A percentile compares a stretch with the other conserved stretches of the same genome.
These are phyloP conservation scores for Sitta europaea DNA, from an alignment of 2,113 vertebrate genomes.

Conservation along the genomic window DNA sequence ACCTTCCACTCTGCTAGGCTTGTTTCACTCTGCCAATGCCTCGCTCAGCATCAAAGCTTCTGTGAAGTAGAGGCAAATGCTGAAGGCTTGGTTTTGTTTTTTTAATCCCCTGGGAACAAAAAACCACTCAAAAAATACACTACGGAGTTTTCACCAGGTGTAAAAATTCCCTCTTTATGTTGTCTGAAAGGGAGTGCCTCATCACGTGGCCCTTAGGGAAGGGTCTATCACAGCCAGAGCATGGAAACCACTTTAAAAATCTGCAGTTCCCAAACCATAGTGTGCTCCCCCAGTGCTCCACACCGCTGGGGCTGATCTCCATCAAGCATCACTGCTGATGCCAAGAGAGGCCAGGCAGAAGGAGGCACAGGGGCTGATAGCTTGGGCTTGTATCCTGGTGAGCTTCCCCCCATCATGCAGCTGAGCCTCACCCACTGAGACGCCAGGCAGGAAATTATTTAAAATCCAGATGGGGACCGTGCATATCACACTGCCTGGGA, in stretches of 20 bases:
- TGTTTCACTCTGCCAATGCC: not conserved
- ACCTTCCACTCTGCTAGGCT: not conserved
- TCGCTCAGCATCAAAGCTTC: not conserved
- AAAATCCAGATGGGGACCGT: not conserved
- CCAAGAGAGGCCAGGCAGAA: not conserved
- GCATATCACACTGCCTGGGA: not conserved
- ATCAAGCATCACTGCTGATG: not conserved
- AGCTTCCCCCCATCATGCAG: not conserved
- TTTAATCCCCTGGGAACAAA: not conserved
- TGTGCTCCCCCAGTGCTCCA: fast-evolving
- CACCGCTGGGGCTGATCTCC: not conserved
- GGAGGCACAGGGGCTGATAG: not conserved
- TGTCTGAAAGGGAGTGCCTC: not conserved
- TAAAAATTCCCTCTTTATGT: not conserved
- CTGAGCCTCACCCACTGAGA: not conserved
- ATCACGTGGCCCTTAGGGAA: not conserved
- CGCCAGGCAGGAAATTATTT: not conserved
- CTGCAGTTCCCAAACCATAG: not conserved
- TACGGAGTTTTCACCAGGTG: not conserved
- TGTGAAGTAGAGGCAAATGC: not conserved
- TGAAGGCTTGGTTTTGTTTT: not conserved
- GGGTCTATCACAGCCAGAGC: not conserved
- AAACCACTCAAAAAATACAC: not conserved
- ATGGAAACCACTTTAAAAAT: not conserved
- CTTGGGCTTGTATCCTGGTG: not conserved